A percentile compares a stretch with the other conserved stretches of the same genome.
Evolutionary conservation across 1,140 invertebrate genomes (phyloP).

Genomic region (Leptinotarsa defecta): DNA sequence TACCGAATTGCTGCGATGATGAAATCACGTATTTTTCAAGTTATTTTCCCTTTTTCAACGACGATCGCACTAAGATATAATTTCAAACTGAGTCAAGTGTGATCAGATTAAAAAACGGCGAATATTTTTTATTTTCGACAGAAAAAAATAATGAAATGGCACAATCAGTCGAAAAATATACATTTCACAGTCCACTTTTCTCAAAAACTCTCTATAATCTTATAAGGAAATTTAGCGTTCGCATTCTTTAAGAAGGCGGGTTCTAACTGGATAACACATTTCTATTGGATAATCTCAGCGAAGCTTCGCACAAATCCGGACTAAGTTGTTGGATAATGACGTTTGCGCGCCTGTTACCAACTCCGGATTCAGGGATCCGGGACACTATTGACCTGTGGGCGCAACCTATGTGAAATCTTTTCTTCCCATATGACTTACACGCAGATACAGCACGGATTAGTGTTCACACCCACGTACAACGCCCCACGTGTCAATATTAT

Average conservation of each 20-base stretch:
- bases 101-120: no score
- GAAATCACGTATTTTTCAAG: no score
- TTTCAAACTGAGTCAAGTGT: no score
- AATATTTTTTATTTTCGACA: no score
- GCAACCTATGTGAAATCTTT: conserved; percentile 40
- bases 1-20: no score
- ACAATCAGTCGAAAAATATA: no score
- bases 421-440: conserved; percentile 33
- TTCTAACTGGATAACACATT: conserved; percentile 44
- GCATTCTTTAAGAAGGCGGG: conserved; percentile 38
- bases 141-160: no score
- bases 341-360: conserved; percentile 43
- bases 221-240: background rate
- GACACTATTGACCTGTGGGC: conserved; percentile 42
- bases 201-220: background rate
- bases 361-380: conserved; percentile 39
- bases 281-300: conserved; percentile 49
- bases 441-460: conserved; percentile 23
- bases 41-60: no score
- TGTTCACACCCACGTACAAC: conserved; percentile 6
- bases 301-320: conserved; percentile 47
- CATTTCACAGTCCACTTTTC: no score
- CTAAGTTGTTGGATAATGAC: conserved; percentile 46
- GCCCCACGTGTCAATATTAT: background rate
- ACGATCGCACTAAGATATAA: no score